Evolutionary conservation across 2,888 invertebrate genomes (phyloP), one percentile per base, ranked within the genome.

Genomic region (Orthonevra nobilis): DNA sequence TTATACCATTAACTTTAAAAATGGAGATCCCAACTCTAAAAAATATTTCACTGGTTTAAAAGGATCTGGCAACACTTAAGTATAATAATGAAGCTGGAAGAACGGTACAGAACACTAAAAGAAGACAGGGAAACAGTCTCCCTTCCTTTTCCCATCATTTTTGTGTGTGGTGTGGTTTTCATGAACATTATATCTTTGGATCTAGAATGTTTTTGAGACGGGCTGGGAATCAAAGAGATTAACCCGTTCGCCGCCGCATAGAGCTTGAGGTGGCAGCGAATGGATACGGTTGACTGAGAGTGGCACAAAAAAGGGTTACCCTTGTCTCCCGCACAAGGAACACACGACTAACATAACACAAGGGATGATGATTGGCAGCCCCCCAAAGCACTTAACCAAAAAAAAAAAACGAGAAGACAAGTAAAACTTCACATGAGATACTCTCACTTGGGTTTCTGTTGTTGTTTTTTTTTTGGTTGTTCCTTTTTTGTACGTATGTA

Each of bases 371-470:
- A 66, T 68, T 72, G 66, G 66, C 60, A 72, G 50, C 42, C 46
- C 66, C 58, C 77, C 32, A 40, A 66, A 68, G 60, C 60, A 66
- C 61, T 56, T 48, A 61, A 70, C n/a, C 26, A 6, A 7, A 5
- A 14, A 58, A 34, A 15, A 40, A 30, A 50, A 30, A 38, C 38
- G 40, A 30, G n/a, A n/a, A n/a, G n/a, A n/a, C n/a, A n/a, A n/a
- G n/a, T n/a, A 60, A 46, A 40, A 69, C 26, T 63, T 50, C 63
- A 52, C 54, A 60, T 30, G 38, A 54, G 40, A 61, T 66, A 61
- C n/a, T n/a, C n/a, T n/a, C n/a, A n/a, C 66, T 52, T 56, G 54
- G 66, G 73, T 68, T 72, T 72, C 68, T 79, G 66, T 60, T 61
- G 60, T n/a, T n/a, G n/a, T n/a, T n/a, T n/a, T n/a, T n/a, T n/a